These are phyloP conservation scores for Datnioides undecimradiatus DNA, from an alignment of 2,113 vertebrate genomes.

Conservation along the genomic window DNA sequence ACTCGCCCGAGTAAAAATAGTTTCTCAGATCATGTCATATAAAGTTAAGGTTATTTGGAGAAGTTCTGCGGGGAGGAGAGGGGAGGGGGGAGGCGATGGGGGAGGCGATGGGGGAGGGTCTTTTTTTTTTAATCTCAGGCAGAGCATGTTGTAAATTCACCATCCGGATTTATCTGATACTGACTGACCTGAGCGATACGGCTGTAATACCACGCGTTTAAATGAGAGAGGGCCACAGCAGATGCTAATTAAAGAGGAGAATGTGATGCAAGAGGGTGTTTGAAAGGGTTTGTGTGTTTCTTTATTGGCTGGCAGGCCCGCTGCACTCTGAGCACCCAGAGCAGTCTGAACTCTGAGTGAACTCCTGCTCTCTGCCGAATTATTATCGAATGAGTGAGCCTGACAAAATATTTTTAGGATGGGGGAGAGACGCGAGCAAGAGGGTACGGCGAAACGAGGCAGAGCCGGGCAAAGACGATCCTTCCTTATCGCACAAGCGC, in stretches of 20 bases:
- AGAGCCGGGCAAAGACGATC: conserved; percentile 10
- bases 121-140: background rate
- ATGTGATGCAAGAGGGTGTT: conserved; percentile 35
- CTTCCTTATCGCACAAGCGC: background rate
- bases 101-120: background rate
- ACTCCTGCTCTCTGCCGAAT: conserved; percentile 71
- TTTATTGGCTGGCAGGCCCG: conserved; percentile 45
- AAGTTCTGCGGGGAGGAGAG: too few species aligned
- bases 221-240: conserved; percentile 6
- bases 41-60: conserved; percentile 56
- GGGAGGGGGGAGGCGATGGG: too few species aligned
- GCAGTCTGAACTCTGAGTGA: conserved; percentile 74
- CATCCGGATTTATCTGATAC: conserved; percentile 1
- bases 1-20: conserved; percentile 65
- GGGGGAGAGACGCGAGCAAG: conserved; percentile 40
- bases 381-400: conserved; percentile 75
- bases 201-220: background rate
- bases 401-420: conserved; percentile 74
- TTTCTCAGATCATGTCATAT: conserved; percentile 63
- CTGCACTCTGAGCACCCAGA: conserved; percentile 44
- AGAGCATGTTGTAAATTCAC: conserved; percentile 2
- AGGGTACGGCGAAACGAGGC: too few species aligned
- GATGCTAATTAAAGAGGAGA: conserved; percentile 42
- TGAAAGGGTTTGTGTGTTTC: conserved; percentile 35
- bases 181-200: conserved; percentile 10